Evolutionary conservation across 1,140 invertebrate genomes (phyloP), one percentile per base, ranked within the genome.

Genomic region (Sarcophaga peregrina): DNA sequence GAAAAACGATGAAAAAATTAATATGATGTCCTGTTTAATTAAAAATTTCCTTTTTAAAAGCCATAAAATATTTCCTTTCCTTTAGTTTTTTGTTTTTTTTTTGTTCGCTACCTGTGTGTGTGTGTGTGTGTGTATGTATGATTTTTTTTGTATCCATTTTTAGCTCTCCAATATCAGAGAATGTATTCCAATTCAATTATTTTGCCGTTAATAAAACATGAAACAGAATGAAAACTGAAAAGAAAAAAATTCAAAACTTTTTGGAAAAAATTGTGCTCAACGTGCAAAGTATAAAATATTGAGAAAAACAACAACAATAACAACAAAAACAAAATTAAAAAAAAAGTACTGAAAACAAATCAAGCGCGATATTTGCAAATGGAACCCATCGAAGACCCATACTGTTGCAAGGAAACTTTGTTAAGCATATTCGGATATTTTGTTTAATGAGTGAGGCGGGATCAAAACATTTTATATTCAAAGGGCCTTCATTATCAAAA

Each of bases 141-240:
- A n/a, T n/a, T n/a, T n/a, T n/a, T 37, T 1, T 37, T 37, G 1
- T 37, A 37, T 37, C 17, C n/a, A 47, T 75, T 75, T 46, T 48
- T 15, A 10, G 11, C 13, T 48, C 47, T 52, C 78, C 74, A 45
- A 54, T 74, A 45, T 82, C 50, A 78, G 74, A 58, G 75, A 80
- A 58, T 83, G 62, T 78, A 76, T 81, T 83, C 83, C 83, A 82
- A 83, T 83, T 83, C 83, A 83, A 83, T 83, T 83, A 83, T 83
- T 83, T 78, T 76, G 80, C 68, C 80, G 80, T 72, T 81, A 80
- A 74, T 75, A 47, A 82, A 50, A 58, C 80, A 81, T 58, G 17
- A 48, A 58, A 9, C 80, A 45, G 50, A 54, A 58, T 81, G 50
- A 45, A 81, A 47, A 58, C 37, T 81, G 54, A 15, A 58, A 15